Percentiles rank a stretch among this genome's conserved stretches.
Conservation (phyloP, 2,113 vertebrate species). For the Paratilapia polleni region DNA sequence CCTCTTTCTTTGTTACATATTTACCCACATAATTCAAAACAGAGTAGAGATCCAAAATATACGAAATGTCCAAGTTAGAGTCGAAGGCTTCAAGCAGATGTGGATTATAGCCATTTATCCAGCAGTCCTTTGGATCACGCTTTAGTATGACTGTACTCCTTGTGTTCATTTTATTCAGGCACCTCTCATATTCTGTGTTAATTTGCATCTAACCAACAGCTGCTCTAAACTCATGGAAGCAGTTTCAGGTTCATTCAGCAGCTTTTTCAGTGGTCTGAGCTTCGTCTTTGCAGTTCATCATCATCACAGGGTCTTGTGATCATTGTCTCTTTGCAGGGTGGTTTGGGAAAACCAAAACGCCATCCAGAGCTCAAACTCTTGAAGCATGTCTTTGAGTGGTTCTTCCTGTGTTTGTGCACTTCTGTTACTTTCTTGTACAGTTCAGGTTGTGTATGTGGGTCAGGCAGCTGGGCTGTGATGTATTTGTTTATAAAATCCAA, state of each 20-base stretch:
- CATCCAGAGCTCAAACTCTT: not conserved
- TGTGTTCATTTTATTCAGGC: not conserved
- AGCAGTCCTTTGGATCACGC: not conserved
- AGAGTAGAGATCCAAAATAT: not conserved
- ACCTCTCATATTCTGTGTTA: not conserved
- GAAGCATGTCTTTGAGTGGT: conserved; percentile 23
- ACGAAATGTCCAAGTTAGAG: not conserved
- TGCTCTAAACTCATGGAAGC: not conserved
- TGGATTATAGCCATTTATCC: not conserved
- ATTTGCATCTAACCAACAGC: not conserved
- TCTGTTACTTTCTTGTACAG: conserved; percentile 43
- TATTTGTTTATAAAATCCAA: not conserved
- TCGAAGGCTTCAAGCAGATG: not conserved
- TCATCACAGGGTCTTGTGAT: not conserved
- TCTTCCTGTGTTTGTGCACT: conserved; percentile 50
- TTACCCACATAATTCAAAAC: not conserved
- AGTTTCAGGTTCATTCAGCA: not conserved
- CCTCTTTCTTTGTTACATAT: not conserved
- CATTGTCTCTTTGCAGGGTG: not conserved
- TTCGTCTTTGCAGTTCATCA: not conserved
- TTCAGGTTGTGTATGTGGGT: conserved; percentile 28
- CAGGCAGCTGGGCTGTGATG: conserved; percentile 31
- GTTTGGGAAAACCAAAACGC: not conserved
- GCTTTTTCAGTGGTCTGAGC: not conserved
- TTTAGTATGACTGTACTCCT: not conserved